A percentile compares a stretch with the other conserved stretches of the same genome.
Conservation (phyloP, 2,888 invertebrate species). For the Dioctria linearis region DNA sequence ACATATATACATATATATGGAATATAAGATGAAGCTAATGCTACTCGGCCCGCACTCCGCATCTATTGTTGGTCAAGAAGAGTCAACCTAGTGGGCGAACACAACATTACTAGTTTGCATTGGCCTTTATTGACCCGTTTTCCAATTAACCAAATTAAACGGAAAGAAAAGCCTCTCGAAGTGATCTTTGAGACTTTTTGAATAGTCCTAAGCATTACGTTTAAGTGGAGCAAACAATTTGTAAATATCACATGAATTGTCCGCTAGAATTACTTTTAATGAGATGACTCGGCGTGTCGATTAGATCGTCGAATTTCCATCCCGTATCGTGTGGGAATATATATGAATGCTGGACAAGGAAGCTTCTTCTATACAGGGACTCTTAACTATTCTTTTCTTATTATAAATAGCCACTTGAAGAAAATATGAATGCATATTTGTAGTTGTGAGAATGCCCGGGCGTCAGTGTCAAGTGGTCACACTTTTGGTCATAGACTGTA, state of each 20-base stretch:
- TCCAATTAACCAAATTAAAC: slow-evolving; percentile 68
- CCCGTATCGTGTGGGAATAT: slow-evolving; percentile 32
- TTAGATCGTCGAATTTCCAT: slow-evolving; percentile 19
- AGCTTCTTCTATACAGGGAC: slow-evolving; percentile 6
- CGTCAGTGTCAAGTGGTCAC: slow-evolving; percentile 40
- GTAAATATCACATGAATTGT: slow-evolving; percentile 42
- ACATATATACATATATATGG: not conserved
- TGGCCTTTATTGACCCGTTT: slow-evolving; percentile 72
- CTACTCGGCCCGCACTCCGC: not conserved
- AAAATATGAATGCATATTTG: too few species aligned
- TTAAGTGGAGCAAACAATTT: slow-evolving; percentile 47
- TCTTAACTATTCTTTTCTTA: slow-evolving; percentile 22
- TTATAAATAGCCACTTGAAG: slow-evolving; percentile 36
- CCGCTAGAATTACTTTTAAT: slow-evolving; percentile 48
- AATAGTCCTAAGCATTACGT: slow-evolving; percentile 1
- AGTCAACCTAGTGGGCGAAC: not conserved
- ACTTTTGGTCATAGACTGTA: slow-evolving; percentile 17
- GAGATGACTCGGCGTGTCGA: slow-evolving; percentile 47
- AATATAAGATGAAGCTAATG: too few species aligned
- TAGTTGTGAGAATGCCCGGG: not conserved
- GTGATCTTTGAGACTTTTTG: slow-evolving; percentile 32
- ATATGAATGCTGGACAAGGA: not conserved
- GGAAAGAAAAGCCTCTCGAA: slow-evolving; percentile 37
- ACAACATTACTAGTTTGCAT: slow-evolving; percentile 63
- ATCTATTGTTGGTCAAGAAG: slow-evolving; percentile 13